Conservation (phyloP, 2,888 invertebrate species). For the Andrena hattorfiana region DNA sequence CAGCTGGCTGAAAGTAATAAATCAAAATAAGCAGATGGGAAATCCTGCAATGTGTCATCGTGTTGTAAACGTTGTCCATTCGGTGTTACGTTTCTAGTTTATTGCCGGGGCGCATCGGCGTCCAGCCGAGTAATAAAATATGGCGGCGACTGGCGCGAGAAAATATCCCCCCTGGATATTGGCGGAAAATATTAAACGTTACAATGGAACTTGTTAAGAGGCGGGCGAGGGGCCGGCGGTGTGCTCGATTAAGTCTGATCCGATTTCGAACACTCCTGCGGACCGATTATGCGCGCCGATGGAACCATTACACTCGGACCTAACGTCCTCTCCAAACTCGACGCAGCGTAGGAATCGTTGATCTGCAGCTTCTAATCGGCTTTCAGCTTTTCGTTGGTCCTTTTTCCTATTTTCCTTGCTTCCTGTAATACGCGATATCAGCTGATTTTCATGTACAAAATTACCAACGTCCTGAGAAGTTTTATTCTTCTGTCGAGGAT, state of each 20-base stretch:
- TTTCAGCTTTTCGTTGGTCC: conserved; percentile 5
- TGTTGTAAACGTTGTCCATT: conserved; percentile 56
- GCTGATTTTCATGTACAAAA: background rate
- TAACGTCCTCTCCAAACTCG: conserved; percentile 60
- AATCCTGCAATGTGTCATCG: conserved; percentile 54
- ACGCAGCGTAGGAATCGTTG: conserved; percentile 49
- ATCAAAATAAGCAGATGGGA: conserved; percentile 55
- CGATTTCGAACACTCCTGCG: conserved; percentile 63
- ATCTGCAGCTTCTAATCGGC: conserved; percentile 47
- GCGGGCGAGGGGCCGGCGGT: conserved; percentile 36
- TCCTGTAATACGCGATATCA: background rate
- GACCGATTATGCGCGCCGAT: conserved; percentile 62
- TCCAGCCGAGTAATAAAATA: conserved; percentile 50
- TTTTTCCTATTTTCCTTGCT: background rate
- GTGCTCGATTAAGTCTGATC: conserved; percentile 67
- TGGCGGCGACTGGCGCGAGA: conserved; percentile 30
- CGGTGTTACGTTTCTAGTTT: conserved; percentile 59
- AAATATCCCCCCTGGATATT: conserved; percentile 60
- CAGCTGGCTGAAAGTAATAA: conserved; percentile 37
- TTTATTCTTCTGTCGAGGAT: no score
- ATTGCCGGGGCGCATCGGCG: conserved; percentile 27
- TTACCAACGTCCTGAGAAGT: no score
- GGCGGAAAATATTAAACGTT: conserved; percentile 71
- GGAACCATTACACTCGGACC: conserved; percentile 59
- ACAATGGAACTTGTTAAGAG: conserved; percentile 68